Evolutionary conservation across 2,888 invertebrate species (phyloP).

Genomic region (Hirudinaria manillensis): DNA sequence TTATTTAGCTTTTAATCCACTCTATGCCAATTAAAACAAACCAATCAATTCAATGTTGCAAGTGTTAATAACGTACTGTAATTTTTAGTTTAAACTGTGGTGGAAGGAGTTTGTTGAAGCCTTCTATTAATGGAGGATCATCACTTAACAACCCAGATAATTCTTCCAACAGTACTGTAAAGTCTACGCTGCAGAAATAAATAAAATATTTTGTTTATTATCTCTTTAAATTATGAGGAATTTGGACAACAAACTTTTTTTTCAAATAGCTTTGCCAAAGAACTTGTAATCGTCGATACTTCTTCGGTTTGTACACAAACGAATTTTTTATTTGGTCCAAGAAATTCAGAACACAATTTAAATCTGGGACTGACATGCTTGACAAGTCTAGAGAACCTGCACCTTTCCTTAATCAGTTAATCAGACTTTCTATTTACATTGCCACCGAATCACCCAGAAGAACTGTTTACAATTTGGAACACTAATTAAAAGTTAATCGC

Average conservation of each 20-base stretch:
- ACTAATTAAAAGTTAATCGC: too few relatives aligned
- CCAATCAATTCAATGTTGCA: too few relatives aligned
- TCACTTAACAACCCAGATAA: slow-evolving; percentile 21
- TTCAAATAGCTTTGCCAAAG: slow-evolving; percentile 27
- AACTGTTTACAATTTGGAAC: too few relatives aligned
- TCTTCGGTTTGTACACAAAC: slow-evolving; percentile 22
- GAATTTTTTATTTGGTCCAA: slow-evolving; percentile 27
- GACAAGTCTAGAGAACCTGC: neutral
- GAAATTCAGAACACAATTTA: slow-evolving; percentile 11
- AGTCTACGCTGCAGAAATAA: slow-evolving; percentile 19
- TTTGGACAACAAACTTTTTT: slow-evolving; percentile 23
- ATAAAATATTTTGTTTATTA: neutral
- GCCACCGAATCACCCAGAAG: too few relatives aligned
- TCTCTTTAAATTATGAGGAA: neutral
- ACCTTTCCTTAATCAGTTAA: too few relatives aligned
- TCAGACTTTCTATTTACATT: too few relatives aligned
- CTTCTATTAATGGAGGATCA: slow-evolving; percentile 24
- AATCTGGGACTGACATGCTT: slow-evolving; percentile 20
- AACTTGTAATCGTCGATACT: slow-evolving; percentile 19
- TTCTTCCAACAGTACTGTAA: slow-evolving; percentile 13
- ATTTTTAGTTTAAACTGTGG: slow-evolving; percentile 18
- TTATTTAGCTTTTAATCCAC: too few relatives aligned
- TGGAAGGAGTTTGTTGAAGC: slow-evolving; percentile 29
- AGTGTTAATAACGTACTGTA: neutral
- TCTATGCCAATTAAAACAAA: too few relatives aligned